Base-by-base conservation (phyloP, 2,797 vertebrate genomes). In the Carcharodon carcharias region DNA sequence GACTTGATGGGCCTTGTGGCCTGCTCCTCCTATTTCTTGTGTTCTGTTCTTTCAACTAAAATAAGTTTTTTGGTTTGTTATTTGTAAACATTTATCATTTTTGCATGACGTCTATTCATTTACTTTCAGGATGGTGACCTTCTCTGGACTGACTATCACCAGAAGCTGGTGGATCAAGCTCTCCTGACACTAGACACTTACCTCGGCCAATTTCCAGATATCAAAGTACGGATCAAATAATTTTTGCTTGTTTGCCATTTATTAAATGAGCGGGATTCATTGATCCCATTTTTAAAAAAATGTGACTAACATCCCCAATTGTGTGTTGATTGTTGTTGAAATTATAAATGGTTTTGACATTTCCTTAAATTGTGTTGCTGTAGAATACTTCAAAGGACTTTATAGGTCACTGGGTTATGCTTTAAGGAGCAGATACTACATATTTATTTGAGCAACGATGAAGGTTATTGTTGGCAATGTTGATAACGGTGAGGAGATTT, bases 111-210 rank as follows among this genome's bases (percentile, higher is more conserved):
- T 85, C 11, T n/a, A 28, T 61, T 23, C 89, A 40, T 89, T 96
- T 14, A 97, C 93, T 98, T 98, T 96, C 97, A 99, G 99, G 99
- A 99, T 97, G 99, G 98, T 67, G 99, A 99, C 96, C 98, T 99
- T 40, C 98, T 99, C 0, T 99, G 99, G 99, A 98, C 98, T 0
- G 99, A 99, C 97, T 99, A 99, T 97, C 99, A 99, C 97, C 99
- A 99, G 98, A 99, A 99, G 97, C 97, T 99, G 96, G 99, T 99
- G n/a, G 99, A 99, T 97, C 98, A 99, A 96, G 99, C 99, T 0
- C 98, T 99, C 96, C 98, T 99, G 96, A 99, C 99, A 96, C 99
- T 99, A 99, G 99, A 99, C 97, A 99, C 99, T 0, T 99, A 99
- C 97, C 98, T 99, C 96, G 99, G 99, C 96, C 99, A 99, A 97